Percentiles rank a stretch among this genome's conserved stretches.
Evolutionary conservation across 2,888 invertebrate genomes (phyloP).

Genomic region (Mellilla xanthometata): DNA sequence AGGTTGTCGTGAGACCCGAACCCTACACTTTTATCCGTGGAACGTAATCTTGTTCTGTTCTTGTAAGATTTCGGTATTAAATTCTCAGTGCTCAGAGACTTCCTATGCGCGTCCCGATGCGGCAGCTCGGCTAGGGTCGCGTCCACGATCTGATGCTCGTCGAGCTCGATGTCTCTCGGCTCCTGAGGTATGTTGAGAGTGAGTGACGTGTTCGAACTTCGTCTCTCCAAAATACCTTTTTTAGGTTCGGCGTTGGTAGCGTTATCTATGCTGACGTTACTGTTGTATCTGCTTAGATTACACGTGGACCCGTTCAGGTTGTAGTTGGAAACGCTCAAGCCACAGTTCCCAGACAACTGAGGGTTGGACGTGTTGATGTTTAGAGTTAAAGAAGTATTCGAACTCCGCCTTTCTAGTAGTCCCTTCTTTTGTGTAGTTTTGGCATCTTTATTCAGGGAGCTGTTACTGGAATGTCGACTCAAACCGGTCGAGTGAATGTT

Average conservation of each 20-base stretch:
- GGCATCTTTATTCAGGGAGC: conserved; percentile 74
- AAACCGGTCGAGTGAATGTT: conserved; percentile 84
- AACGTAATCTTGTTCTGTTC: conserved; percentile 56
- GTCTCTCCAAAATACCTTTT: conserved; percentile 87
- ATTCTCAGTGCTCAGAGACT: conserved; percentile 85
- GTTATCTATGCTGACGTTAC: conserved; percentile 74
- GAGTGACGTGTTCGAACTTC: conserved; percentile 92
- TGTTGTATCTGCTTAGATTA: conserved; percentile 73
- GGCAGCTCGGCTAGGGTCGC: conserved; percentile 61
- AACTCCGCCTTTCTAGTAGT: conserved; percentile 92
- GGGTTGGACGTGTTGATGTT: conserved; percentile 81
- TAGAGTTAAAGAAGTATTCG: conserved; percentile 94
- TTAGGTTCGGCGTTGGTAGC: conserved; percentile 50
- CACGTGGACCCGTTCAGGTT: conserved; percentile 77
- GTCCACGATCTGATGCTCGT: conserved; percentile 59
- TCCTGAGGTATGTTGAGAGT: conserved; percentile 84
- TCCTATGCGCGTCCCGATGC: conserved; percentile 71
- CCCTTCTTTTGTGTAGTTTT: conserved; percentile 84
- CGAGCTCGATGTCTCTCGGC: conserved; percentile 72
- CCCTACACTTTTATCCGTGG: conserved; percentile 55
- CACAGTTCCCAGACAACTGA: conserved; percentile 71
- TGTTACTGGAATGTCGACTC: conserved; percentile 82
- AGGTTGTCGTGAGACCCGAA: conserved; percentile 79
- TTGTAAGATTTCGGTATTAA: conserved; percentile 78
- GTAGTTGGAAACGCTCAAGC: conserved; percentile 76